These are phyloP conservation scores for Drosophila gaucha DNA, from an alignment of 2,888 invertebrate genomes.

Conservation along the genomic window DNA sequence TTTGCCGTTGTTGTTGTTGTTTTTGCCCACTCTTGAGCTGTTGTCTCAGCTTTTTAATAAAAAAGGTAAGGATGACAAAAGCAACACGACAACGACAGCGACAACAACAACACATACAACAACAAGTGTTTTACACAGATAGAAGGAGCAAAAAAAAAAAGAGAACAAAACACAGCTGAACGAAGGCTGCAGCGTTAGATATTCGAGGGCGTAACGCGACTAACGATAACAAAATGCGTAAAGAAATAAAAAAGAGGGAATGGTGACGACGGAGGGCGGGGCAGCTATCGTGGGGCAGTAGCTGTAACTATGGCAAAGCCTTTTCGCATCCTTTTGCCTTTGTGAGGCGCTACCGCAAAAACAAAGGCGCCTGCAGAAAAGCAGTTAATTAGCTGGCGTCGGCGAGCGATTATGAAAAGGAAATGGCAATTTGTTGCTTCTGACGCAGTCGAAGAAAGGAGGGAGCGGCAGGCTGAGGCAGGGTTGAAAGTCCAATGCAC, in stretches of 20 bases:
- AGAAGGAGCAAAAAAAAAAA: background rate
- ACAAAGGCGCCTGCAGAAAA: slow-evolving; percentile 35
- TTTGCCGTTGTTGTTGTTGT: slow-evolving; percentile 3
- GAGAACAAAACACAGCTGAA: slow-evolving; percentile 19
- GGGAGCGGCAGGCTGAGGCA: too few relatives aligned
- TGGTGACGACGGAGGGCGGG: too few relatives aligned
- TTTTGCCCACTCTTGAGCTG: slow-evolving; percentile 31
- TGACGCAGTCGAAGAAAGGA: slow-evolving; percentile 1
- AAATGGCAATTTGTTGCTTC: slow-evolving; percentile 59
- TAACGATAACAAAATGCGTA: slow-evolving; percentile 25
- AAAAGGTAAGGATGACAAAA: slow-evolving; percentile 52
- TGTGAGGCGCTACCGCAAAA: slow-evolving; percentile 19
- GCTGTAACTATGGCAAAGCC: slow-evolving; percentile 13
- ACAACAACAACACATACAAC: slow-evolving; percentile 25
- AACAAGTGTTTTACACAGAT: slow-evolving; percentile 47
- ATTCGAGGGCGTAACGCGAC: slow-evolving; percentile 44
- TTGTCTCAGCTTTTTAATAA: slow-evolving; percentile 57
- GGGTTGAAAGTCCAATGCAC: too few relatives aligned
- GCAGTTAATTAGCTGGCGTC: slow-evolving; percentile 50
- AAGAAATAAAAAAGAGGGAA: background rate
- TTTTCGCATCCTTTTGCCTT: slow-evolving; percentile 32
- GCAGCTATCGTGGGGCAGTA: background rate
- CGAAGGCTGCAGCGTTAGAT: slow-evolving; percentile 31
- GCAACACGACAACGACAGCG: slow-evolving; percentile 19
- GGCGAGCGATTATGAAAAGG: slow-evolving; percentile 44